Percentiles rank a stretch among this genome's conserved stretches.
These are phyloP conservation scores for Apotomis capreana DNA, from an alignment of 2,888 invertebrate genomes.

Conservation along the genomic window DNA sequence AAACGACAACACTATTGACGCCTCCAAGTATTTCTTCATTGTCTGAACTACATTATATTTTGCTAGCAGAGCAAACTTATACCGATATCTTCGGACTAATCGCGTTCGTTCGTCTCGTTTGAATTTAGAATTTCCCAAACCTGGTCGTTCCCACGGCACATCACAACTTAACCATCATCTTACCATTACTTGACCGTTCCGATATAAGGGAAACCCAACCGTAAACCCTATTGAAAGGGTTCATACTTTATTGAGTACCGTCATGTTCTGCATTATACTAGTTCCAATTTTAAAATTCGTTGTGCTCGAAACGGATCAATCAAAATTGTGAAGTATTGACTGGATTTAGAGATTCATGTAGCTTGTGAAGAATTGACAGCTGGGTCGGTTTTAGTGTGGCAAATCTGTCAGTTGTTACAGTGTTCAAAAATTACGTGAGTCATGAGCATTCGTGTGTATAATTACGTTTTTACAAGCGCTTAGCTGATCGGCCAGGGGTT, in stretches of 20 bases:
- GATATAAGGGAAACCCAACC: slow-evolving; percentile 49
- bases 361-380: slow-evolving; percentile 43
- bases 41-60: slow-evolving; percentile 44
- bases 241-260: slow-evolving; percentile 46
- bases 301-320: slow-evolving; percentile 36
- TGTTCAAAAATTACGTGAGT: slow-evolving; percentile 76
- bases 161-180: slow-evolving; percentile 63
- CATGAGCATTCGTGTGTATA: slow-evolving; percentile 75
- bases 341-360: slow-evolving; percentile 43
- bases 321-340: slow-evolving; percentile 42
- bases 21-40: slow-evolving; percentile 26
- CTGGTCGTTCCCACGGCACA: slow-evolving; percentile 77
- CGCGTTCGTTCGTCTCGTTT: slow-evolving; percentile 66
- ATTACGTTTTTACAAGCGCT: slow-evolving; percentile 70
- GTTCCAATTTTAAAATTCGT: slow-evolving; percentile 60
- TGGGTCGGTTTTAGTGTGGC: slow-evolving; percentile 58
- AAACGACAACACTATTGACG: neutral
- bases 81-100: slow-evolving; percentile 65
- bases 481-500: slow-evolving; percentile 67
- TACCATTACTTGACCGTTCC: slow-evolving; percentile 47
- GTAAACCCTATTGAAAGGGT: slow-evolving; percentile 42
- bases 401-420: slow-evolving; percentile 62
- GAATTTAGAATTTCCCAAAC: slow-evolving; percentile 65
- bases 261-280: slow-evolving; percentile 59
- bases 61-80: slow-evolving; percentile 48